A percentile compares a stretch with the other conserved stretches of the same genome.
These are phyloP conservation scores for Eurosta solidaginis DNA, from an alignment of 1,140 invertebrate genomes.

Conservation along the genomic window DNA sequence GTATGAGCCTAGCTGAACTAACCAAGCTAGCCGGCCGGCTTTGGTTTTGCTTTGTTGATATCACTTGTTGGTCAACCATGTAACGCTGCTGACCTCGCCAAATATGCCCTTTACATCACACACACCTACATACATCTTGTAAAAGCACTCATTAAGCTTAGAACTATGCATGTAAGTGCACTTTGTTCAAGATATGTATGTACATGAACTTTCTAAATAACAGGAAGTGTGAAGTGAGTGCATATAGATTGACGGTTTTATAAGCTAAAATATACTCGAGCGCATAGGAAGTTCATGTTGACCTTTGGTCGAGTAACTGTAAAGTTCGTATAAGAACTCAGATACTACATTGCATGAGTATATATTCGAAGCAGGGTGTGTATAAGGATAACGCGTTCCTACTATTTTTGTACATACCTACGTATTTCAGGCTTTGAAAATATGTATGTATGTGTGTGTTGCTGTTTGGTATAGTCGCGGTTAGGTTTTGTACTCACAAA, in stretches of 20 bases:
- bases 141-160: too few species aligned
- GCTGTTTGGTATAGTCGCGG: too few species aligned
- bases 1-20: background rate
- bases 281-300: background rate
- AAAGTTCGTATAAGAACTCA: background rate
- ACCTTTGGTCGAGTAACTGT: background rate
- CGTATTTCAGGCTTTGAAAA: too few species aligned
- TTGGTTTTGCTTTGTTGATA: background rate
- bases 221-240: background rate
- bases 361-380: too few species aligned
- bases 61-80: conserved; percentile 5
- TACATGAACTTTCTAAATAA: background rate
- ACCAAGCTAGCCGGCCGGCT: background rate
- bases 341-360: background rate
- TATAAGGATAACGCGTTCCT: background rate
- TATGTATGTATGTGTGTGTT: too few species aligned
- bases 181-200: too few species aligned
- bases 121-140: background rate
- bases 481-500: too few species aligned
- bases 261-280: background rate
- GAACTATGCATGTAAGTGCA: too few species aligned
- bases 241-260: background rate
- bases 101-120: background rate
- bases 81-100: background rate
- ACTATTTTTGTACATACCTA: background rate